These are phyloP conservation scores for Melolontha melolontha DNA, from an alignment of 2,888 invertebrate species.

Conservation along the genomic window DNA sequence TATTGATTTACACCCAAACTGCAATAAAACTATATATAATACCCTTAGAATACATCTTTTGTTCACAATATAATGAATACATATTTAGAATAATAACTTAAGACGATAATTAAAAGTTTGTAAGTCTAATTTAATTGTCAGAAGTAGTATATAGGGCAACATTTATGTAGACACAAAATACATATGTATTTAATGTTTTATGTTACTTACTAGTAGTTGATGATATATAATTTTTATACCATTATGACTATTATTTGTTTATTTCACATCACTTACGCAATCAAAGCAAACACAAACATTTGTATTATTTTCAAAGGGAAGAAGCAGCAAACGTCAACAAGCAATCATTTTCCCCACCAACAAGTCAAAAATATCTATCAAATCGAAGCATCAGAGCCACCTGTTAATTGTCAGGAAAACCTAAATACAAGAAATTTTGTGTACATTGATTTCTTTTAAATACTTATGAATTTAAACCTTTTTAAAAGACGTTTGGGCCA, in stretches of 20 bases:
- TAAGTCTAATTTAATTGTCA: slow-evolving; percentile 32
- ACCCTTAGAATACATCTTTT: background rate
- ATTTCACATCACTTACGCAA: slow-evolving; percentile 33
- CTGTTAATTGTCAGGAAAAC: slow-evolving; percentile 22
- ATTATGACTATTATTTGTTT: slow-evolving; percentile 15
- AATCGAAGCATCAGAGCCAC: slow-evolving; percentile 32
- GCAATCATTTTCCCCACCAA: slow-evolving; percentile 23
- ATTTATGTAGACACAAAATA: slow-evolving; percentile 12
- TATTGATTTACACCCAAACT: slow-evolving; percentile 13
- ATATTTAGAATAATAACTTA: background rate
- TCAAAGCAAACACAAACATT: slow-evolving; percentile 19
- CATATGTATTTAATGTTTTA: background rate
- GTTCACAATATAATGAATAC: slow-evolving; percentile 1
- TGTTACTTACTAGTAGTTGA: slow-evolving; percentile 29
- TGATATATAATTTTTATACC: slow-evolving; percentile 24
- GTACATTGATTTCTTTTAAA: too few relatives aligned
- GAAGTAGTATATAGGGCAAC: slow-evolving; percentile 20
- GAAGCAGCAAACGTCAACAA: slow-evolving; percentile 43
- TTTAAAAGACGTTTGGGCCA: too few relatives aligned
- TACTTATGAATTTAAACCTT: too few relatives aligned
- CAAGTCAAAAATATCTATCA: slow-evolving; percentile 16
- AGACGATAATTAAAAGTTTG: slow-evolving; percentile 4
- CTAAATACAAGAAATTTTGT: too few relatives aligned
- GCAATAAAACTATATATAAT: background rate
- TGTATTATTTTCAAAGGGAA: slow-evolving; percentile 35